Evolutionary conservation across 2,888 invertebrate genomes (phyloP), one percentile per base, ranked within the genome.

Genomic region (Eueremaeus valkanovi): DNA sequence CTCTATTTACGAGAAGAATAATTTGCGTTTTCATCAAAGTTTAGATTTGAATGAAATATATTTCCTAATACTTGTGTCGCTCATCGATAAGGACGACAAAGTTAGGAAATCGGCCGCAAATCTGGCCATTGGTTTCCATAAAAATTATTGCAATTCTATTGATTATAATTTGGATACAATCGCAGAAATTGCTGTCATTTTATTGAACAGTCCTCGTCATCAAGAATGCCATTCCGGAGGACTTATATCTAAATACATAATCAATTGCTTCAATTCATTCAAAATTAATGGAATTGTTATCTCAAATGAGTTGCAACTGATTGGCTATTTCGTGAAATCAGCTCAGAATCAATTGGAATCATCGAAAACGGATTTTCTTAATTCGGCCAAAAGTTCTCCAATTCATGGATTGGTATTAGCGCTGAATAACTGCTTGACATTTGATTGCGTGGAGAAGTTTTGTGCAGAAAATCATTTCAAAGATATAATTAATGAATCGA

Each of bases 11-110:
- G 29, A 24, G 1, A 40, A 61, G 40, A 21, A 72, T 29, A 21
- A 51, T 24, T 31, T 61, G 8, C 0, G 21, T 24, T 40, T 68
- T 21, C 1, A 29, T 29, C n/a, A 11, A 9, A 16, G 11, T 45
- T 45, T 42, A 27, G 42, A 66, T 31, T 33, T 63, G 16, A 42
- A 66, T 3, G 3, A 11, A 18, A 70, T 29, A 13, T 29, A 42
- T 55, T 49, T 45, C 11, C 11, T 72, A 21, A 33, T 75, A 11
- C 18, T 75, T 1, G 16, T 72, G n/a, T 70, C 72, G 18, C 11
- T 75, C 18, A 24, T 75, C 2, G 75, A 75, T 21, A 75, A 75
- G 45, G 75, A 75, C 45, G 75, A 75, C 27, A 75, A 75, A 61
- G 51, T 75, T 16, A 70, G 75, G 24, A 45, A 72, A 27, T 5